These are phyloP conservation scores for Polia nebulosa DNA, from an alignment of 2,888 invertebrate species.

Conservation along the genomic window DNA sequence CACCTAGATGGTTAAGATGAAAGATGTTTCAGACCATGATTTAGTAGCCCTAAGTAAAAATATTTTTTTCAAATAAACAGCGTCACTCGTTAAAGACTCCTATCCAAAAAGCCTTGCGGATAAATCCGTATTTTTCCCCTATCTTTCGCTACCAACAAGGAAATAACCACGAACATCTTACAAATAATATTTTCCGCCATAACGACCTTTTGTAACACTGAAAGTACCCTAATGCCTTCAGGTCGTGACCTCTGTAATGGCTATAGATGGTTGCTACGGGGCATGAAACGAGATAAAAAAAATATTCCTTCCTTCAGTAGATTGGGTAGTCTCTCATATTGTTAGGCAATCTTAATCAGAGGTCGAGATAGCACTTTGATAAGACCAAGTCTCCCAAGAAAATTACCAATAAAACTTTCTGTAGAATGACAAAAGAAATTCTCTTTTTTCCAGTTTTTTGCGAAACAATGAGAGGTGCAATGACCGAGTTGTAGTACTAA, in stretches of 20 bases:
- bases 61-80: slow-evolving; percentile 31
- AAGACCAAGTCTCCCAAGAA: not conserved
- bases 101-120: slow-evolving; percentile 13
- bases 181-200: slow-evolving; percentile 45
- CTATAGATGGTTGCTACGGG: slow-evolving; percentile 14
- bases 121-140: slow-evolving; percentile 21
- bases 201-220: slow-evolving; percentile 30
- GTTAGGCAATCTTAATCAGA: slow-evolving; percentile 30
- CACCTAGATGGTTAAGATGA: not conserved
- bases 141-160: slow-evolving; percentile 24
- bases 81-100: slow-evolving; percentile 22
- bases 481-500: slow-evolving; percentile 29
- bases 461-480: slow-evolving; percentile 44
- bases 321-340: slow-evolving; percentile 28
- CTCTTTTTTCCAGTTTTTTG: slow-evolving; percentile 18
- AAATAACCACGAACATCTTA: slow-evolving; percentile 47
- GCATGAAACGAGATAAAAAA: slow-evolving; percentile 35
- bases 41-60: not conserved
- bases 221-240: slow-evolving; percentile 38
- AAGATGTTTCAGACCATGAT: not conserved
- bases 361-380: slow-evolving; percentile 25
- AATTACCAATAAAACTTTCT: slow-evolving; percentile 30
- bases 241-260: slow-evolving; percentile 51
- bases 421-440: slow-evolving; percentile 4
- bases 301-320: not conserved